Evolutionary conservation across 2,888 invertebrate genomes (phyloP), one percentile per base, ranked within the genome.

Genomic region (Drosophila picticornis): DNA sequence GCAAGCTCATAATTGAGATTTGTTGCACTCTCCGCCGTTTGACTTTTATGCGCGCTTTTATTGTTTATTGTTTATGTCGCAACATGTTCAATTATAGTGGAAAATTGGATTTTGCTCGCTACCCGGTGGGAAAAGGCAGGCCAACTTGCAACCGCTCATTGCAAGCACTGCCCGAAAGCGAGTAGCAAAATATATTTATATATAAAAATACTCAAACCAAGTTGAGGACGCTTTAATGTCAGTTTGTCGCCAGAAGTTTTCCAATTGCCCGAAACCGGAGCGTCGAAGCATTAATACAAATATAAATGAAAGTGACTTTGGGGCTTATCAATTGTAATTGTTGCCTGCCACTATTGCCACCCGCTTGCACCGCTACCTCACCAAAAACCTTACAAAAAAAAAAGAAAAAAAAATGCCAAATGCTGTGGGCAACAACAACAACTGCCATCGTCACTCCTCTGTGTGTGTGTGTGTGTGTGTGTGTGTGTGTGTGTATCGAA

Each of bases 261-360:
- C 77, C 88, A 77, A 87, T 84, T 87, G 79, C 83, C 60, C 56
- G 40, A 67, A 56, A 38, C 53, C 53, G 52, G 68, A 46, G 71
- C 63, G 60, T 61, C 46, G 46, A 46, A 64, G 16, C 36, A 36
- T 55, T 36, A 55, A 48, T 74, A 73, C 67, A 72, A 56, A 55
- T 75, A 69, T 81, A 79, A 87, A 84, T 85, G 83, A 83, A 85
- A 88, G 73, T 86, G 88, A 86, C 88, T 88, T 86, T 88, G 88
- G 80, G 85, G 87, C 87, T 88, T 87, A 86, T 86, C 87, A 87
- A 88, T 88, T 88, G 81, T 88, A 82, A 88, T 87, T 87, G 89
- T 72, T 77, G 81, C 43, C 63, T 72, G 70, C 51, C 36, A 29
- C 36, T 38, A 19, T 25, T 25, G 29, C 50, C 9, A 19, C 27